Evolutionary conservation across 1,140 invertebrate genomes (phyloP).

Genomic region (Sinella curviseta): DNA sequence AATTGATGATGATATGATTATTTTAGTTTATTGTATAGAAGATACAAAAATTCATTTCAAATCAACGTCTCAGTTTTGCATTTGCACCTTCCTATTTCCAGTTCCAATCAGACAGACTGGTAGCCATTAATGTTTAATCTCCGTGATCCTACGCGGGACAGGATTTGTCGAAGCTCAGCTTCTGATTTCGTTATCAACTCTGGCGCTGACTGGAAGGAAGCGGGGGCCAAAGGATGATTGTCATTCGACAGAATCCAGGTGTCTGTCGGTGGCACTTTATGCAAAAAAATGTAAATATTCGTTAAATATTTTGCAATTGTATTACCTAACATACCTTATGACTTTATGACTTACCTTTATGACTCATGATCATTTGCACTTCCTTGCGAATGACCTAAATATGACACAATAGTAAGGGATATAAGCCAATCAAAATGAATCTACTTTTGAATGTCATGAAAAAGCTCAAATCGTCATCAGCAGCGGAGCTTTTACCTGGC

Average conservation of each 20-base stretch:
- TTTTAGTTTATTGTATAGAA: too few relatives aligned
- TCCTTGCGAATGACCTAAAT: background rate
- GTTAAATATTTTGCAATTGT: too few relatives aligned
- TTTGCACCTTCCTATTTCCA: too few relatives aligned
- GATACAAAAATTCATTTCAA: too few relatives aligned
- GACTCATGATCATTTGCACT: constrained; percentile 14
- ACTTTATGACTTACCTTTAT: too few relatives aligned
- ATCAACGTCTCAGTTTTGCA: too few relatives aligned
- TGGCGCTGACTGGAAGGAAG: background rate
- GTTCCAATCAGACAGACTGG: background rate
- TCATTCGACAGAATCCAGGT: constrained; percentile 2
- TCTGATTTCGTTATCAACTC: background rate
- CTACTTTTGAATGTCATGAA: too few relatives aligned
- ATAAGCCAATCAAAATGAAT: too few relatives aligned
- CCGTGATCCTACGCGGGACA: background rate
- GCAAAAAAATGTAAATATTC: too few relatives aligned
- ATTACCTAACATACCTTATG: too few relatives aligned
- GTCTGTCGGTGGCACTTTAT: constrained; percentile 16
- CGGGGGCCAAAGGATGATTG: constrained; percentile 14
- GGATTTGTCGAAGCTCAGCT: background rate
- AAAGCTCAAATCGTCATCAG: background rate
- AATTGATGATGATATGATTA: too few relatives aligned
- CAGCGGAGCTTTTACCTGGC: background rate
- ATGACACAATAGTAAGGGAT: background rate
- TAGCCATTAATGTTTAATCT: background rate